Evolutionary conservation across 1,140 invertebrate genomes (phyloP), one percentile per base, ranked within the genome.

Genomic region (Bradysia coprophila): DNA sequence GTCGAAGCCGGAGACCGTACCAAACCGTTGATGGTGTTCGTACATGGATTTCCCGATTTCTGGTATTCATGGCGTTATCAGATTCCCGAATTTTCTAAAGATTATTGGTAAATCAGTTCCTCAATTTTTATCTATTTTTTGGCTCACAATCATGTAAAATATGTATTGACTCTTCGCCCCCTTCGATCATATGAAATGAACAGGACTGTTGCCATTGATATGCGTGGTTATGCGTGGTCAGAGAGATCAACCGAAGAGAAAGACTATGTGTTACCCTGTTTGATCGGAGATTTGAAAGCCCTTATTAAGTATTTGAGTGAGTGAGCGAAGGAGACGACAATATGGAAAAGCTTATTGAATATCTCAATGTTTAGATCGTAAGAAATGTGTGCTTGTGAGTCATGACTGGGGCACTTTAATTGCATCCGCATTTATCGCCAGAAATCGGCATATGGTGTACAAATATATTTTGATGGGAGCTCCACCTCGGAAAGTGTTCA

Each of bases 321-420:
- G 32, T 34, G n/a, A 9, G 28, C 28, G 28, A 8, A n/a, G n/a
- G n/a, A n/a, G 64, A 66, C 20, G n/a, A n/a, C n/a, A n/a, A n/a
- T n/a, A n/a, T 9, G 8, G n/a, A 31, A n/a, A 9, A 9, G 8
- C 28, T 31, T 8, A 11, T 15, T 15, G n/a, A 34, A 34, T 34
- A 15, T 34, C 13, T 16, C n/a, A 15, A 15, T 13, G 8, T 48
- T 22, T 39, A 71, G 68, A 64, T 42, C 53, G 61, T 23, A 56
- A 67, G n/a, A 68, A 70, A 43, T 67, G 61, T 45, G 70, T 71
- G 31, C 48, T 83, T 16, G 66, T 81, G 2, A 67, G 62, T 5
- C 79, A 82, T 58, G 80, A 82, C 55, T 81, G 76, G 76, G 79
- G 79, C 42, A 76, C 73, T 19, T 38, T 69, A 2, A 51, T 80